These are phyloP conservation scores for Saturnia japonica DNA, from an alignment of 2,888 invertebrate species.

Conservation along the genomic window DNA sequence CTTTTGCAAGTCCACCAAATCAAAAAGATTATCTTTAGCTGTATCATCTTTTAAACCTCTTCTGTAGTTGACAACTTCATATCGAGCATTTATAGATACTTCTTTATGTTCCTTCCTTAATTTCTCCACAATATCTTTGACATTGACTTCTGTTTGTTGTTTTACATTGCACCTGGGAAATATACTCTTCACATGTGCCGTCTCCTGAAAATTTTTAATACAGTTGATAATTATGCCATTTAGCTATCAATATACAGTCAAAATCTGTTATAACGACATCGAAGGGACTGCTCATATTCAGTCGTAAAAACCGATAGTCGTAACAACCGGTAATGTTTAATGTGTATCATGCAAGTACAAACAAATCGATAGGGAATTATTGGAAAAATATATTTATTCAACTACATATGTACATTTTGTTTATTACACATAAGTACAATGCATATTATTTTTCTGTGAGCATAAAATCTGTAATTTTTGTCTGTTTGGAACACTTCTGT, in stretches of 20 bases:
- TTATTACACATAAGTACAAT: no score
- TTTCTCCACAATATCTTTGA: constrained; percentile 65
- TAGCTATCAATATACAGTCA: background rate
- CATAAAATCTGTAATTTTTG: no score
- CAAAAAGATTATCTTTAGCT: constrained; percentile 41
- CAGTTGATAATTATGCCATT: background rate
- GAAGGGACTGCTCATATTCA: no score
- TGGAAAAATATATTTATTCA: no score
- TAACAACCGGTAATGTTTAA: no score
- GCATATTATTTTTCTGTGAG: no score
- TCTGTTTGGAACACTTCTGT: no score
- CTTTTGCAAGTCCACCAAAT: constrained; percentile 65
- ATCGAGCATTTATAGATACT: constrained; percentile 57
- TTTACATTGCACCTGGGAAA: constrained; percentile 57
- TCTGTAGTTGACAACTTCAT: constrained; percentile 68
- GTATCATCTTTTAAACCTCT: constrained; percentile 58
- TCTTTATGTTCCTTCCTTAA: constrained; percentile 66
- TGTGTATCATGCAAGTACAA: no score
- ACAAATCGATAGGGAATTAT: no score
- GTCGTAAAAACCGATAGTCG: no score
- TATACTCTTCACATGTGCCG: constrained; percentile 54
- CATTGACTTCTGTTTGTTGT: constrained; percentile 53
- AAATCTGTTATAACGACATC: no score
- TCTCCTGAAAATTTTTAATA: constrained; percentile 52
- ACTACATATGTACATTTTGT: no score